A percentile compares a stretch with the other conserved stretches of the same genome.
These are phyloP conservation scores for Phyllopteryx taeniolatus DNA, from an alignment of 2,113 vertebrate species.

Conservation along the genomic window DNA sequence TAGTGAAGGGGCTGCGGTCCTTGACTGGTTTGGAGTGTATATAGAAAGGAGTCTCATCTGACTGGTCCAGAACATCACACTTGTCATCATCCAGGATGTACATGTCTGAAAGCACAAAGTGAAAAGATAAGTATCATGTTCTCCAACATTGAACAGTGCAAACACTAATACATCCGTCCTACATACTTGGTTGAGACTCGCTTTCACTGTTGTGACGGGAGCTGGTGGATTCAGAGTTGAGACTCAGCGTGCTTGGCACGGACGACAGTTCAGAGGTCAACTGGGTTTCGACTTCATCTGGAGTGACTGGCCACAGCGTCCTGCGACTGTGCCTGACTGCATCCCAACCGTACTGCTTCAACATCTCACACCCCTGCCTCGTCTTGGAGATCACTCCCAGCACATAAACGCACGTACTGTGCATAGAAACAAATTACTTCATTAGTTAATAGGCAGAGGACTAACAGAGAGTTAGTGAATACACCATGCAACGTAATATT, in stretches of 20 bases:
- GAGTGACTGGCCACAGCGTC: slow-evolving; percentile 93
- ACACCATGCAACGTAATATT: not conserved
- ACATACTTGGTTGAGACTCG: slow-evolving; percentile 92
- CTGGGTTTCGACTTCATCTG: slow-evolving; percentile 86
- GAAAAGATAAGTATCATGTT: not conserved
- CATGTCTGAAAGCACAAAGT: slow-evolving; percentile 78
- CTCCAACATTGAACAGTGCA: not conserved
- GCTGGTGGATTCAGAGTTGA: slow-evolving; percentile 94
- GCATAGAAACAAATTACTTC: not conserved
- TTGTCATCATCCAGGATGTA: slow-evolving; percentile 93
- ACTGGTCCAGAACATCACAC: slow-evolving; percentile 83
- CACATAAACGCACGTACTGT: slow-evolving; percentile 91
- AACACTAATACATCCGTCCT: not conserved
- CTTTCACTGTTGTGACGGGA: slow-evolving; percentile 98
- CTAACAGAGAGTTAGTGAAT: not conserved
- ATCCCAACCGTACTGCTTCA: slow-evolving; percentile 93
- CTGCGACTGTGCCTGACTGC: slow-evolving; percentile 91
- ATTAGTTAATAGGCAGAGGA: not conserved
- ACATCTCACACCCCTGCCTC: slow-evolving; percentile 92
- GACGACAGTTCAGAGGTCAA: slow-evolving; percentile 72
- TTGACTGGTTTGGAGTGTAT: slow-evolving; percentile 86
- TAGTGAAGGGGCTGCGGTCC: slow-evolving; percentile 91
- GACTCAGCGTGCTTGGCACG: slow-evolving; percentile 75
- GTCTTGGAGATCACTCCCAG: slow-evolving; percentile 95
- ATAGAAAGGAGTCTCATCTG: slow-evolving; percentile 83